Evolutionary conservation across 2,888 invertebrate species (phyloP), one percentile per base, ranked within the genome.

Genomic region (Himalopsyche kuldschensis): DNA sequence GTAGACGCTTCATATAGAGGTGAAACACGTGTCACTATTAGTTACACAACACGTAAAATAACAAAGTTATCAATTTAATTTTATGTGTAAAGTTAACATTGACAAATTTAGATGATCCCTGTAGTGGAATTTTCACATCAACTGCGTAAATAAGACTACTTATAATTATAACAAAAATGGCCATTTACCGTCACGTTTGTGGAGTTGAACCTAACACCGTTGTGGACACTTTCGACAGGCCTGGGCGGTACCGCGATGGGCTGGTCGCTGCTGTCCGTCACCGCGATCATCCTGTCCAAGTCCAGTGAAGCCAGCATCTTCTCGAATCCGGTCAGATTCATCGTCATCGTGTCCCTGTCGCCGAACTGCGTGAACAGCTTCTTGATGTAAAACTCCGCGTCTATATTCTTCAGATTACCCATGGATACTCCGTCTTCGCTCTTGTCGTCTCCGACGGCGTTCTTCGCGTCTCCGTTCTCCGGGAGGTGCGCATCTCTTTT

Each of bases 311-410:
- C 90, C 11, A 96, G 90, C 90, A 96, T 92, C 80, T 90, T 93
- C 86, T 94, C 94, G 87, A 96, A 96, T n/a, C 94, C 95, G 4
- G 93, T 92, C 86, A 92, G 87, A 87, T 92, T 91, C 90, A 95
- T 93, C 11, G 94, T 94, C 90, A 94, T 92, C 55, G 91, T 93
- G 6, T 92, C 91, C 0, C 92, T 93, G 87, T 95, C 93, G 0
- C 95, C 95, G 87, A 94, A 95, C 87, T 92, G 90, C 69, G 91
- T 90, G 88, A 96, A 95, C 82, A 96, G 92, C 88, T 94, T 93
- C 84, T 92, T 93, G 79, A 95, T 90, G 88, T 94, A 96, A 79
- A 93, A 91, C 63, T 92, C 91, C 0, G 94, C 92, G 77, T 92
- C 90, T 6, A 90, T 90, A 87, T 88, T 88, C 84, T 88, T 88